Percentiles rank a stretch among this genome's conserved stretches.
These are phyloP conservation scores for Tethya wilhelma DNA, from an alignment of 37 sponge, comb jelly and placozoan genomes.

Conservation along the genomic window DNA sequence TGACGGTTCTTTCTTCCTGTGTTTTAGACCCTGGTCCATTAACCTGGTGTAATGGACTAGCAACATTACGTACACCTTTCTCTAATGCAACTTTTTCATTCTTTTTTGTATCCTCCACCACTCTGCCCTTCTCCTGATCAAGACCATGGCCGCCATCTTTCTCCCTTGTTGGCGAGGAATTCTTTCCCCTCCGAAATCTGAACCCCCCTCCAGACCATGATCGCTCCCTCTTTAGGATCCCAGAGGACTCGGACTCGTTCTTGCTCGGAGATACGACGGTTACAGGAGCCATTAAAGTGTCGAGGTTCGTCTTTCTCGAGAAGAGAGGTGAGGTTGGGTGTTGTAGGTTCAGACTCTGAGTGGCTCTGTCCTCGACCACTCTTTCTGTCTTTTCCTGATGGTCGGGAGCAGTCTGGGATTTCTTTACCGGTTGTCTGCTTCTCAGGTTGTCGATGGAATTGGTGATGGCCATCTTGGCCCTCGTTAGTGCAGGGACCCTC, in stretches of 20 bases:
- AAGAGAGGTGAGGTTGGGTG: constrained; percentile 18
- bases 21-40: too few species aligned
- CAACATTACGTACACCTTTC: too few species aligned
- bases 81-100: too few species aligned
- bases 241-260: not conserved
- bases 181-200: not conserved
- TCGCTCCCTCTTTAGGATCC: too few species aligned
- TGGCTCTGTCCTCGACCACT: not conserved
- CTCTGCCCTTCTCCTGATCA: not conserved
- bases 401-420: not conserved
- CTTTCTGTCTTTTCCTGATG: not conserved
- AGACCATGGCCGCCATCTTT: not conserved
- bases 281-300: constrained; percentile 28
- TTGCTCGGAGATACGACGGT: not conserved
- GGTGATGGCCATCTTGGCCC: constrained; percentile 47
- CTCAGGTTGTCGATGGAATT: constrained; percentile 56
- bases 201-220: not conserved
- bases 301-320: constrained; percentile 14
- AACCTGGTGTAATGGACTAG: too few species aligned
- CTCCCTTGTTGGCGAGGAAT: not conserved
- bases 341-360: constrained; percentile 5
- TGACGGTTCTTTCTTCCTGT: not conserved
- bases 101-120: not conserved
- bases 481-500: constrained; percentile 24
- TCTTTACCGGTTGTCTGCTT: constrained; percentile 10